Conservation (phyloP, 2,113 vertebrate genomes). For the Tachuris rubrigastra region DNA sequence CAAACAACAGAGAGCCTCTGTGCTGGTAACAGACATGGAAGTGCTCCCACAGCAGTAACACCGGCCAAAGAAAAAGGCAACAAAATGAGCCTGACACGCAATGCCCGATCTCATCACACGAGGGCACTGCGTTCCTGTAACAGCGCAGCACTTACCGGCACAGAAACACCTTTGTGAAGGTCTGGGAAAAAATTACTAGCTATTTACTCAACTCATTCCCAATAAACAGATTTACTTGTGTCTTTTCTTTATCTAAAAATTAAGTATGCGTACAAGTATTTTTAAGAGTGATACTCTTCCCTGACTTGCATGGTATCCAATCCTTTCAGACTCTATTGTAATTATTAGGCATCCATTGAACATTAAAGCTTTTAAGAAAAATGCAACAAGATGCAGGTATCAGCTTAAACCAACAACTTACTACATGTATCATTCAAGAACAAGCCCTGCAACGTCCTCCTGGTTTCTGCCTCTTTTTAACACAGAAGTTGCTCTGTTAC, state of each 20-base stretch:
- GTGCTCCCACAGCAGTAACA: background rate
- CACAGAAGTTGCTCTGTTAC: background rate
- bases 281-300: background rate
- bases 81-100: background rate
- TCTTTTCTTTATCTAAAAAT: background rate
- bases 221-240: background rate
- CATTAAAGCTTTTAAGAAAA: background rate
- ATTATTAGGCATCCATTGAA: background rate
- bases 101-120: background rate
- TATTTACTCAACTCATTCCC: background rate
- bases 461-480: background rate
- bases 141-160: background rate
- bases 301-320: background rate
- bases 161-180: background rate
- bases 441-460: fast-evolving
- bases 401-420: background rate
- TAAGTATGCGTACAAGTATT: background rate
- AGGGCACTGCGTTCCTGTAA: background rate
- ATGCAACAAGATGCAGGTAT: background rate
- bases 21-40: background rate
- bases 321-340: background rate
- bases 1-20: background rate
- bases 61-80: background rate
- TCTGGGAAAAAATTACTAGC: fast-evolving
- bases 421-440: background rate